phyloP scores from a whole-genome alignment of 2,888 invertebrate genomes.

The Salticus scenicus region DNA sequence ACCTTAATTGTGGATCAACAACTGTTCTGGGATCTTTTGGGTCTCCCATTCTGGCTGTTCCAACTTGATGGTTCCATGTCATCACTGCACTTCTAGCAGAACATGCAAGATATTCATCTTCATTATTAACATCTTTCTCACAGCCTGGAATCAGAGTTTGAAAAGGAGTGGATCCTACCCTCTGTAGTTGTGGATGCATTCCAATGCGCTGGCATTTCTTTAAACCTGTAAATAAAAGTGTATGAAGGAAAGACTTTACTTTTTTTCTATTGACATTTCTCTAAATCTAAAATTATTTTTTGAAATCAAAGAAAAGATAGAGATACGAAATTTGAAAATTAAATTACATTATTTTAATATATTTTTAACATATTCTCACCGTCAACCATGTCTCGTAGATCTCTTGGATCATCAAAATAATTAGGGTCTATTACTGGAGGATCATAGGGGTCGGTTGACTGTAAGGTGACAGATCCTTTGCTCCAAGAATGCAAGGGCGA shows the following conservation, averaged over 20 bases:
- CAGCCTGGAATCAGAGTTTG: not conserved
- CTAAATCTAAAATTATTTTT: too few relatives aligned
- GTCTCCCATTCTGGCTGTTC: too few relatives aligned
- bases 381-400: conserved; percentile 14
- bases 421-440: conserved; percentile 38
- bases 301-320: too few relatives aligned
- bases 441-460: conserved; percentile 17
- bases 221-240: too few relatives aligned
- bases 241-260: too few relatives aligned
- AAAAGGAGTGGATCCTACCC: not conserved
- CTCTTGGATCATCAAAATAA: conserved; percentile 15
- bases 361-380: not conserved
- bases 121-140: not conserved
- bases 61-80: too few relatives aligned
- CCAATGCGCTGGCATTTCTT: not conserved
- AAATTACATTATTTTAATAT: not conserved
- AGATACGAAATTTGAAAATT: too few relatives aligned
- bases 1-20: too few relatives aligned
- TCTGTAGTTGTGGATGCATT: not conserved
- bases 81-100: too few relatives aligned
- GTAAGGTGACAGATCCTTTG: conserved; percentile 25
- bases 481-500: not conserved
- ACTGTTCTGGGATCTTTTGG: too few relatives aligned
- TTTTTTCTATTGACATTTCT: too few relatives aligned
- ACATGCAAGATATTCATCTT: not conserved